phyloP scores from a whole-genome alignment of 2,113 vertebrate genomes.

The Urocitellus parryii region DNA sequence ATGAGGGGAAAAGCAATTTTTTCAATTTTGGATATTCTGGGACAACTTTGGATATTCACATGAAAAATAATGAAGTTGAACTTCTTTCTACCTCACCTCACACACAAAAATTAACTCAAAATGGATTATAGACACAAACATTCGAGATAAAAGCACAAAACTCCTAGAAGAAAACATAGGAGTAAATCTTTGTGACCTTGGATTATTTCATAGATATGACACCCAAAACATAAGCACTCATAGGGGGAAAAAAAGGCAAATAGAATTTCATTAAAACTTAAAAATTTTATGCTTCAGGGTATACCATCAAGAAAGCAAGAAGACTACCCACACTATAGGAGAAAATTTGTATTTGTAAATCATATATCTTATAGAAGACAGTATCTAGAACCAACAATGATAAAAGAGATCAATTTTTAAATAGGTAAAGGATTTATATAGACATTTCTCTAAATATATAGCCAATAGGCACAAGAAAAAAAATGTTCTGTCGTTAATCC shows the following conservation, averaged over 20 bases:
- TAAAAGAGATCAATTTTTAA: neutral
- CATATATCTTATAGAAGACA: neutral
- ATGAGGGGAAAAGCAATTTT: neutral
- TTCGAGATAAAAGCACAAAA: neutral
- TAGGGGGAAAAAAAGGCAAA: conserved; percentile 37
- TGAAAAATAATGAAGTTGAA: neutral
- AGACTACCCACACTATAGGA: neutral
- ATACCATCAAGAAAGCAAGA: conserved; percentile 21
- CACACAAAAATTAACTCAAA: conserved; percentile 32
- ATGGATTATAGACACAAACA: neutral
- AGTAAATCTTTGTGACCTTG: neutral
- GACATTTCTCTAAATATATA: conserved; percentile 3
- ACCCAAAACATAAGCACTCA: neutral
- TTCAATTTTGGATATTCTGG: neutral
- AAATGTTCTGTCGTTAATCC: too few species aligned
- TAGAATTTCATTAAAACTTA: conserved; percentile 21
- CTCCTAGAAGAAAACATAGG: conserved; percentile 14
- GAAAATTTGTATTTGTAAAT: conserved; percentile 31
- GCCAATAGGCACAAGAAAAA: neutral
- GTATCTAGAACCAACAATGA: neutral
- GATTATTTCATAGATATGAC: neutral
- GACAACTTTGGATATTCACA: neutral
- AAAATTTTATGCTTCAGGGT: neutral
- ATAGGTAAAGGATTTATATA: neutral
- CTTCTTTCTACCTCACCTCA: neutral